These are phyloP conservation scores for Erebia ligea DNA, from an alignment of 2,888 invertebrate species.

Conservation along the genomic window DNA sequence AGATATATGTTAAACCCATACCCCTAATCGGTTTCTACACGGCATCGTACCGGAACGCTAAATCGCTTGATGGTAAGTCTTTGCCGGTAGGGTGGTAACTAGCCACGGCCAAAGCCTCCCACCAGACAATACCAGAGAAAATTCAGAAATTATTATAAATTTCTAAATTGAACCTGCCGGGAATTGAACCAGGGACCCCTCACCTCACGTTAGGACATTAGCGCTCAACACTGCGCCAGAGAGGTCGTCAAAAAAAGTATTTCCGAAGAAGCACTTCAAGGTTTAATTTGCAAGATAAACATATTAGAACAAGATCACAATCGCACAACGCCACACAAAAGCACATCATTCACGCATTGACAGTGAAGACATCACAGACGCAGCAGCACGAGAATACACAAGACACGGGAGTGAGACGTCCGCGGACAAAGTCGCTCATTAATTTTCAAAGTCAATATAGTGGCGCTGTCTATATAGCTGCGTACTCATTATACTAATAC, in stretches of 20 bases:
- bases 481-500: neutral
- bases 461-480: constrained; percentile 47
- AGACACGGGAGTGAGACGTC: constrained; percentile 59
- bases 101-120: too few species aligned
- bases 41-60: too few species aligned
- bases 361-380: constrained; percentile 46
- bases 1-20: too few species aligned
- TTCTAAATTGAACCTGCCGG: too few species aligned
- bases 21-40: too few species aligned
- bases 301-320: constrained; percentile 27
- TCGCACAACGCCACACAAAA: constrained; percentile 29
- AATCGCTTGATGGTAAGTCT: too few species aligned
- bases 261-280: constrained; percentile 28
- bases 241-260: neutral
- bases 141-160: too few species aligned
- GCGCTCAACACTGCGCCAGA: too few species aligned
- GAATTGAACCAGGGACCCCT: too few species aligned
- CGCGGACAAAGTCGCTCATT: constrained; percentile 66
- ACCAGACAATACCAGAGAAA: too few species aligned
- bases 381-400: constrained; percentile 50
- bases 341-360: constrained; percentile 44
- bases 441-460: constrained; percentile 72
- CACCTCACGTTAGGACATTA: too few species aligned
- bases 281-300: constrained; percentile 36
- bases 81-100: too few species aligned